Evolutionary conservation across 2,888 invertebrate species (phyloP).

Genomic region (Epistrophe grossulariae): DNA sequence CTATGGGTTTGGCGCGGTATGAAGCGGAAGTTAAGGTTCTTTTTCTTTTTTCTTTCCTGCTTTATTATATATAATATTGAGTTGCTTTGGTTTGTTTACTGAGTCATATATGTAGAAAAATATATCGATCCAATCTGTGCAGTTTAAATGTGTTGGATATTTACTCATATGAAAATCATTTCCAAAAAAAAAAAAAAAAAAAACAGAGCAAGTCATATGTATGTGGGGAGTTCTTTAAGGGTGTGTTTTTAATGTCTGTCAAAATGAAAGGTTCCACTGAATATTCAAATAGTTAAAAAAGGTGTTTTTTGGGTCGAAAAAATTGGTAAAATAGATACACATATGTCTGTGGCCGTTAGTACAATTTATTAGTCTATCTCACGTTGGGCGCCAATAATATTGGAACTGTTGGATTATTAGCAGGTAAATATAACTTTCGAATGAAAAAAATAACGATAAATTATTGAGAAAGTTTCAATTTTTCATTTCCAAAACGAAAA

Average conservation of each 20-base stretch:
- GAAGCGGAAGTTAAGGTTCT: slow-evolving; percentile 16
- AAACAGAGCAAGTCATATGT: background rate
- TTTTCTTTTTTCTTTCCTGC: background rate
- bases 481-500: no score
- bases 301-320: background rate
- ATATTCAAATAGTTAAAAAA: background rate
- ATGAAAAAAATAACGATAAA: no score
- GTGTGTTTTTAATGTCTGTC: slow-evolving; percentile 18
- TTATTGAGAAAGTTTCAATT: no score
- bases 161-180: slow-evolving; percentile 38
- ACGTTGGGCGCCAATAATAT: slow-evolving; percentile 21
- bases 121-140: slow-evolving; percentile 50
- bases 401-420: background rate
- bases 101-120: slow-evolving; percentile 30
- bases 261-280: background rate
- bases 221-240: background rate
- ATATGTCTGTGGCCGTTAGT: background rate
- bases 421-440: no score
- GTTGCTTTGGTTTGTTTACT: slow-evolving; percentile 56
- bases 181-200: background rate
- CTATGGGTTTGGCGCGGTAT: slow-evolving; percentile 23
- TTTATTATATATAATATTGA: slow-evolving; percentile 10
- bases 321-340: background rate
- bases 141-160: slow-evolving; percentile 34
- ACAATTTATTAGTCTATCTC: background rate